Conservation (phyloP, 35 echinoderm and acorn worm species). For the Stichopus chloronotus region DNA sequence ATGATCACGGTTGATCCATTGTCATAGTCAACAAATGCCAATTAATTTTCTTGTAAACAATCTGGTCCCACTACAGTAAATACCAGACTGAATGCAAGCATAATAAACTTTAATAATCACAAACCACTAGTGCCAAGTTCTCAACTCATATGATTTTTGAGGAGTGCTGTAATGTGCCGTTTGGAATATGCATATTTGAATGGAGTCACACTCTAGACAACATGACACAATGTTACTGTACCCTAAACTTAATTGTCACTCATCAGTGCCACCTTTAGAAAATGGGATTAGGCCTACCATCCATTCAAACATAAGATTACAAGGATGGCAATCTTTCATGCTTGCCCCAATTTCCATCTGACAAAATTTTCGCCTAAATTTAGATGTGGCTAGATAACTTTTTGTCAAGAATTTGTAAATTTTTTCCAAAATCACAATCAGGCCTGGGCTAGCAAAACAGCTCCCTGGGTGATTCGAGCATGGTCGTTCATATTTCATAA, state of each 20-base stretch:
- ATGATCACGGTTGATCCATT: conserved; percentile 1
- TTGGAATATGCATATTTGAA: neutral
- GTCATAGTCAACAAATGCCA: neutral
- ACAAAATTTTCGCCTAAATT: too few species aligned
- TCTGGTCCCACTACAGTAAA: conserved; percentile 9
- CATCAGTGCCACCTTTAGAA: conserved; percentile 15
- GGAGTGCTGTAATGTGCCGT: neutral
- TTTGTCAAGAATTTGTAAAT: too few species aligned
- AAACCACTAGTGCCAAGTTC: neutral
- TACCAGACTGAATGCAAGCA: conserved; percentile 5
- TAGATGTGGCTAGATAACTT: too few species aligned
- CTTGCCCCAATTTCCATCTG: too few species aligned
- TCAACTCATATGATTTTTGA: neutral
- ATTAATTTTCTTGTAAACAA: conserved; percentile 12
- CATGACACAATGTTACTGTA: neutral
- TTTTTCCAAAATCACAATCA: too few species aligned
- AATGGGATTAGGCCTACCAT: neutral
- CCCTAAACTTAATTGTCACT: neutral
- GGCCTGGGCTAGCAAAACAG: too few species aligned
- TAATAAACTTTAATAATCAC: conserved; percentile 18
- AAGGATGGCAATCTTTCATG: too few species aligned
- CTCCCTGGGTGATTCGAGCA: too few species aligned
- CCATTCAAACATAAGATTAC: too few species aligned
- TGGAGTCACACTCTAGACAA: neutral
- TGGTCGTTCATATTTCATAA: too few species aligned